Conservation (phyloP, 2,888 invertebrate species). For the Scrobipalpa costella region DNA sequence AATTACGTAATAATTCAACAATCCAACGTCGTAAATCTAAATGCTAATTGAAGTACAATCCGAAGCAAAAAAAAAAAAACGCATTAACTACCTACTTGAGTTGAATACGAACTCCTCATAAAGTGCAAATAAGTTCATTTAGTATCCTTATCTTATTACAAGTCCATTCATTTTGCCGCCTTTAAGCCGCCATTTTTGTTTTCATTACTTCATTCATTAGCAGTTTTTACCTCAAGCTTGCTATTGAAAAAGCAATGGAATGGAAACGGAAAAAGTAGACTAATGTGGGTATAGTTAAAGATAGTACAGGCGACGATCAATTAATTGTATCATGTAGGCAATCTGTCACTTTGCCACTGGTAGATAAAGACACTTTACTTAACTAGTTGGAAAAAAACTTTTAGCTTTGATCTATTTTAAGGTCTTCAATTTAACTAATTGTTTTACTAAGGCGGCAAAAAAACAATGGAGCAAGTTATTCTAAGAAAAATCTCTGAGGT, state of each 20-base stretch:
- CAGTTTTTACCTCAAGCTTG: not conserved
- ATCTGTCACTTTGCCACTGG: conserved; percentile 26
- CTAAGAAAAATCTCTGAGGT: too few relatives aligned
- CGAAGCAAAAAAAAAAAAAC: not conserved
- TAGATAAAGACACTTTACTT: conserved; percentile 19
- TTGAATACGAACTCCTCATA: not conserved
- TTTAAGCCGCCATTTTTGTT: not conserved
- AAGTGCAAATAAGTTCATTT: conserved; percentile 16
- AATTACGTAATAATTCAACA: conserved; percentile 8
- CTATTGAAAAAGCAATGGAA: not conserved
- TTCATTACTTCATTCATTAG: not conserved
- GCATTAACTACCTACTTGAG: conserved; percentile 1
- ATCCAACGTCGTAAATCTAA: not conserved
- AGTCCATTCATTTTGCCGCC: conserved; percentile 1
- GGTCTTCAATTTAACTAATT: too few relatives aligned
- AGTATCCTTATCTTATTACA: not conserved
- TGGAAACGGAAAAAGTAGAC: too few relatives aligned
- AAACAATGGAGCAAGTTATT: too few relatives aligned
- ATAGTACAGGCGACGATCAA: conserved; percentile 1
- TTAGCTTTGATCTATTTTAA: not conserved
- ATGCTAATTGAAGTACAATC: conserved; percentile 5
- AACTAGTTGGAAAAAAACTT: conserved; percentile 18
- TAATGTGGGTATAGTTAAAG: not conserved
- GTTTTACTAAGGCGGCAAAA: not conserved
- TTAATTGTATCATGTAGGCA: conserved; percentile 22